Conservation (phyloP, 1,140 invertebrate species). For the Stegodyphus dumicola region DNA sequence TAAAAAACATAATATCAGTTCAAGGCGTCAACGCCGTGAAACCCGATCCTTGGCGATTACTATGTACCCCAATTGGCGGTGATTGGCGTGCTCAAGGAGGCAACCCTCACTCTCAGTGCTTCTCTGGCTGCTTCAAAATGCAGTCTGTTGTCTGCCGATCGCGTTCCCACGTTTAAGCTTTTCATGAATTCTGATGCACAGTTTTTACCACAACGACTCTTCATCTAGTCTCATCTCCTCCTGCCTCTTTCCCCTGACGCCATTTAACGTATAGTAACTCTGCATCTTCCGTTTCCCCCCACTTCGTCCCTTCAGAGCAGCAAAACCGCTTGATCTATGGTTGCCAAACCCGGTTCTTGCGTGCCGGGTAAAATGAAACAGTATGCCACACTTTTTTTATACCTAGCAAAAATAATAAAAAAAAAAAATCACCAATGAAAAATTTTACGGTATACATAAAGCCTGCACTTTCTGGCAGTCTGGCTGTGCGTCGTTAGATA, state of each 20-base stretch:
- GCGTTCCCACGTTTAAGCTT: conserved; percentile 59
- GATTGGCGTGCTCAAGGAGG: conserved; percentile 31
- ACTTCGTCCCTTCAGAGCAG: background rate
- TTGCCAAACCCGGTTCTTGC: conserved; percentile 44
- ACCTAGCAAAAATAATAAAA: conserved; percentile 14
- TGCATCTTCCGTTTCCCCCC: background rate
- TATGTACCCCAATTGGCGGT: conserved; percentile 21
- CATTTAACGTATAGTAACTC: background rate
- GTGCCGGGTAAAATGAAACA: conserved; percentile 57
- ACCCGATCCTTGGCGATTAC: conserved; percentile 9
- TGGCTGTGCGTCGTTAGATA: conserved; percentile 42
- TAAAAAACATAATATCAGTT: too few species aligned
- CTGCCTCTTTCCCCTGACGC: background rate
- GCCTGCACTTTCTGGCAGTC: background rate
- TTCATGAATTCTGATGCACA: conserved; percentile 61
- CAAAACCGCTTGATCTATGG: conserved; percentile 59
- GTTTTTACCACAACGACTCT: conserved; percentile 60
- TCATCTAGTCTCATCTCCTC: conserved; percentile 16
- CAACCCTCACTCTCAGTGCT: conserved; percentile 38
- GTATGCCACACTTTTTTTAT: conserved; percentile 50
- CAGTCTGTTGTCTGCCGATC: conserved; percentile 58
- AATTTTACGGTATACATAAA: conserved; percentile 50
- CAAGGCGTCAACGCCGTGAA: background rate
- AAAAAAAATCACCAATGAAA: conserved; percentile 19
- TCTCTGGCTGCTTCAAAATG: conserved; percentile 41